A percentile compares a stretch with the other conserved stretches of the same genome.
phyloP scores from a whole-genome alignment of 2,113 vertebrate genomes.

The Cyprinodon variegatus region DNA sequence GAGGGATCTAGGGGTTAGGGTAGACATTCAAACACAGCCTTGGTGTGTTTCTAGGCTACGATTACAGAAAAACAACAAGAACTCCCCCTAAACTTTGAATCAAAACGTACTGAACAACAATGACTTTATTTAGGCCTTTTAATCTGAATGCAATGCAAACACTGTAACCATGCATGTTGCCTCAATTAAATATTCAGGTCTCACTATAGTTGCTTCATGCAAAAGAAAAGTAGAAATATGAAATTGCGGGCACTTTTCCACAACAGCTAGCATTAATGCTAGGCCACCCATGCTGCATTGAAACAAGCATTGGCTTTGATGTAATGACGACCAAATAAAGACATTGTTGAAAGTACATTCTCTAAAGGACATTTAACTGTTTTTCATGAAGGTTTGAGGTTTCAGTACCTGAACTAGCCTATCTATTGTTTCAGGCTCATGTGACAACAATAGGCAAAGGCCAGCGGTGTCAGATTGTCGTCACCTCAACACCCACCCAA shows the following conservation, averaged over 20 bases:
- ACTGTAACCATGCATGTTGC: neutral
- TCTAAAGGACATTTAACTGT: neutral
- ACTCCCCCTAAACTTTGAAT: neutral
- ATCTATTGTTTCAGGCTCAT: conserved; percentile 34
- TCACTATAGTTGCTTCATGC: neutral
- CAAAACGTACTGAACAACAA: neutral
- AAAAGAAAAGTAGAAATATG: neutral
- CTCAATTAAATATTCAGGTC: neutral
- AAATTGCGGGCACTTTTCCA: neutral
- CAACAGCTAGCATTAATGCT: neutral
- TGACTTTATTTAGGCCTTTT: neutral
- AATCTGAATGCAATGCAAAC: neutral
- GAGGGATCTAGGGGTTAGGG: too few relatives aligned
- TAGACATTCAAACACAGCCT: too few relatives aligned
- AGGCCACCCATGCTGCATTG: neutral
- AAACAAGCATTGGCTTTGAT: neutral
- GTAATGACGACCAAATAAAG: neutral
- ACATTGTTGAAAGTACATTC: neutral
- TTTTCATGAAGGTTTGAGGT: neutral
- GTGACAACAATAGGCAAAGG: conserved; percentile 21
- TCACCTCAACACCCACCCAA: conserved; percentile 23
- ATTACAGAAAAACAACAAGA: neutral
- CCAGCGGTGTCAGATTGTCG: conserved; percentile 38
- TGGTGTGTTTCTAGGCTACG: neutral
- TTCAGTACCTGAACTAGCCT: conserved; percentile 30